Conservation (phyloP, 2,113 vertebrate genomes). For the Eulacestoma nigropectus region DNA sequence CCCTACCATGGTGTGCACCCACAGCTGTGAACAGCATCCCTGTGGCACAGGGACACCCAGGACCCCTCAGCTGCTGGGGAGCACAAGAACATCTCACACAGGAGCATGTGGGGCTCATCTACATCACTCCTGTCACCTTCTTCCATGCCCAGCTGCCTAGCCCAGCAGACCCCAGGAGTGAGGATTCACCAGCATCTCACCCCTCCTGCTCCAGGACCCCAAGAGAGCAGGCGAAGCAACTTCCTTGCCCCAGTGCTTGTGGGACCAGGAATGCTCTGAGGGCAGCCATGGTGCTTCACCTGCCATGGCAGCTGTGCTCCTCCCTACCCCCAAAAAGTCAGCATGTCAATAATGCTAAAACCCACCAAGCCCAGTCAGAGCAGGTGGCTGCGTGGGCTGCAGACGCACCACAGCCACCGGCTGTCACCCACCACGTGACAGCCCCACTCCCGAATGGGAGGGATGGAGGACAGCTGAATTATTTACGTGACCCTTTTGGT, state of each 20-base stretch:
- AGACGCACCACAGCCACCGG: rapidly evolving
- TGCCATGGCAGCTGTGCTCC: background rate
- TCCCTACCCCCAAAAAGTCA: background rate
- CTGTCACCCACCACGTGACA: background rate
- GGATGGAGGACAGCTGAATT: background rate
- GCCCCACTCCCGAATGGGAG: rapidly evolving
- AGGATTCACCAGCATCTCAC: rapidly evolving
- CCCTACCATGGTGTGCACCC: rapidly evolving
- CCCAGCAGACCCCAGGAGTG: background rate
- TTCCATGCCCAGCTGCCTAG: no score
- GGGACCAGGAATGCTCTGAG: background rate
- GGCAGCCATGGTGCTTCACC: background rate
- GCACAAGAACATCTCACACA: background rate
- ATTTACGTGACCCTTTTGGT: background rate
- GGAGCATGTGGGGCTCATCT: background rate
- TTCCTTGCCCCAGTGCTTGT: background rate
- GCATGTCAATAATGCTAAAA: rapidly evolving
- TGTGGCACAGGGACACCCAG: background rate
- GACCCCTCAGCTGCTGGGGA: background rate
- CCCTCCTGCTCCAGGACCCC: rapidly evolving
- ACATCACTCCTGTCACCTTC: background rate
- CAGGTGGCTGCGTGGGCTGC: rapidly evolving
- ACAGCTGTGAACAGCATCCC: background rate
- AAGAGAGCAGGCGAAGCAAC: background rate
- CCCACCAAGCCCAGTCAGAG: rapidly evolving